Base-by-base conservation (phyloP, 2,797 vertebrate genomes). In the Melanotaenia boesemani region DNA sequence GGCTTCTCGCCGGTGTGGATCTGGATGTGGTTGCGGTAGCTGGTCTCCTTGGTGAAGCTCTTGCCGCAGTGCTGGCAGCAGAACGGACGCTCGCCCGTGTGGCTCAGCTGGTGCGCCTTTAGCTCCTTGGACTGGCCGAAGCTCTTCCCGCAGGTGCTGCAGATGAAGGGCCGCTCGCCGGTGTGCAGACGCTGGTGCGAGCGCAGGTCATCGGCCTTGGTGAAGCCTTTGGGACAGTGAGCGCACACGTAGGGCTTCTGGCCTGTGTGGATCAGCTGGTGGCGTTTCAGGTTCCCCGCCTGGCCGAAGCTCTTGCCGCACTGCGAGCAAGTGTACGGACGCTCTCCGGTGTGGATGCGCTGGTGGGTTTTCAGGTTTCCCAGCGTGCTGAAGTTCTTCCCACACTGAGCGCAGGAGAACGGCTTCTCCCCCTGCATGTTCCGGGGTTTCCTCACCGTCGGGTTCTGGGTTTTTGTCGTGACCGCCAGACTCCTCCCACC, bases 281-380 rank as follows among this genome's bases (percentile, higher is more conserved):
- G 95, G 6, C 94, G 86, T 57, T 95, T 95, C 11, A 95, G 93
- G 91, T 95, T 95, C 0, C 94, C 94, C 0, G 94, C 94, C 82
- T 95, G 95, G 50, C 94, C 94, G 20, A 95, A 95, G 86, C 95
- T 95, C 88, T 95, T 95, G 52, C 95, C 95, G 11, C 95, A 95
- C 88, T 95, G 95, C 0, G 92, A 93, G 88, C 95, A 95, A 74
- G 90, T 89, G 87, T 95, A 95, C 94, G n/a, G n/a, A n/a, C n/a
- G n/a, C n/a, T n/a, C n/a, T n/a, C n/a, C n/a, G n/a, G n/a, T n/a
- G n/a, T n/a, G 0, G 82, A 95, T 95, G 39, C 95, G 93, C 71
- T 95, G 94, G 91, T 95, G 95, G 0, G 95, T 95, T 57, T 95
- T 95, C 72, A 95, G 93, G 91, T 95, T 95, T 2, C 94, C 95